These are phyloP conservation scores for Gymnocephalus cernua DNA, from an alignment of 2,113 vertebrate genomes.

Conservation along the genomic window DNA sequence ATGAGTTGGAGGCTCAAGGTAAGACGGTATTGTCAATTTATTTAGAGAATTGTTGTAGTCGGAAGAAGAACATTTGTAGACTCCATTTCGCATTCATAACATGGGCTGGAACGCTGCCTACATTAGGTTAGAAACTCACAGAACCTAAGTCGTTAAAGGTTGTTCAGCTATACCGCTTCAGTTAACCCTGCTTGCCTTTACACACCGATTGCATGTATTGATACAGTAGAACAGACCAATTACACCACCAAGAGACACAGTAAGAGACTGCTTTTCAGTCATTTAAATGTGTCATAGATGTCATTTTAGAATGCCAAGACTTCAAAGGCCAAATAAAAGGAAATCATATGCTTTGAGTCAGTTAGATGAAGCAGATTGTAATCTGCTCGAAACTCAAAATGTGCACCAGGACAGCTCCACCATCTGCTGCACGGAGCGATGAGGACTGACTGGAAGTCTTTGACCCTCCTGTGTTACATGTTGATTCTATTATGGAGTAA, in stretches of 20 bases:
- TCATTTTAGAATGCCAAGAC: constrained; percentile 39
- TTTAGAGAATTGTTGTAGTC: constrained; percentile 22
- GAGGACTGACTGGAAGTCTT: constrained; percentile 58
- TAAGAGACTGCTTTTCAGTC: neutral
- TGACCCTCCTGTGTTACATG: constrained; percentile 73
- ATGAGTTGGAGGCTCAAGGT: constrained; percentile 60
- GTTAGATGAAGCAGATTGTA: constrained; percentile 64
- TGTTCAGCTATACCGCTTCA: neutral
- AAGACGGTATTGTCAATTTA: constrained; percentile 42
- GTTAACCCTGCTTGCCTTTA: constrained; percentile 14
- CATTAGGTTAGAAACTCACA: neutral
- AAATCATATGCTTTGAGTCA: constrained; percentile 73
- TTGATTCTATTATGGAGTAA: constrained; percentile 77
- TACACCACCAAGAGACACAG: constrained; percentile 26
- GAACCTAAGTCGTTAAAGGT: neutral
- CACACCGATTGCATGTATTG: neutral
- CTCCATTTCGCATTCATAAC: neutral
- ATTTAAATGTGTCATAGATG: constrained; percentile 29
- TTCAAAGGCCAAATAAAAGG: constrained; percentile 51
- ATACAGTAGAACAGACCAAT: constrained; percentile 31
- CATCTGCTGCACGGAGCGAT: constrained; percentile 61
- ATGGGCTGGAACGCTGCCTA: neutral
- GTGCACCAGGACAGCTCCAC: constrained; percentile 53
- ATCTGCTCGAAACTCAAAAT: constrained; percentile 72
- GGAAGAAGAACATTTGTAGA: neutral